These are phyloP conservation scores for Caenorhabditis latens DNA, from an alignment of 1,140 invertebrate species.

Conservation along the genomic window DNA sequence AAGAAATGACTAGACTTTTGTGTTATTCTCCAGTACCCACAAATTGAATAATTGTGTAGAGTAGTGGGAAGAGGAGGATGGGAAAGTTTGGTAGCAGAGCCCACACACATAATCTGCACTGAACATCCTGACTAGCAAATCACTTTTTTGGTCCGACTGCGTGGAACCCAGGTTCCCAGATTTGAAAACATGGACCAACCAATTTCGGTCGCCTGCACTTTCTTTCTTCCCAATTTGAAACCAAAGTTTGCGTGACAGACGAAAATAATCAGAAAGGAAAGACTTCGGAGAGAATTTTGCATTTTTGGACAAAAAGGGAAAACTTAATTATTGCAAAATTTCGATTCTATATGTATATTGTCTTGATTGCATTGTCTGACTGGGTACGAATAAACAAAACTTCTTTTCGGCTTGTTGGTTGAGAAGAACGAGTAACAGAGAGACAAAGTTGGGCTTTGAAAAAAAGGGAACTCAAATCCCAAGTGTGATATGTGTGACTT, in stretches of 20 bases:
- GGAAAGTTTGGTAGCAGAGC: background rate
- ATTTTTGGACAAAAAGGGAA: background rate
- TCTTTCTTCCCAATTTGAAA: background rate
- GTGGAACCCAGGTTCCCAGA: slow-evolving; percentile 28
- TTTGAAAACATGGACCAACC: background rate
- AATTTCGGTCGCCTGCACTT: background rate
- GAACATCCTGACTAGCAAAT: slow-evolving; percentile 10
- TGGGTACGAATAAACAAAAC: slow-evolving; percentile 24
- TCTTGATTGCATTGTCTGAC: slow-evolving; percentile 44
- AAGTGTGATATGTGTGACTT: slow-evolving; percentile 48
- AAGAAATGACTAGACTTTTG: background rate
- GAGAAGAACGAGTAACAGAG: background rate
- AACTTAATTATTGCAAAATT: slow-evolving; percentile 38
- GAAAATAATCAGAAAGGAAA: background rate
- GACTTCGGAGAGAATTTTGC: background rate
- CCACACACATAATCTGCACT: background rate
- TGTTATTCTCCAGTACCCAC: background rate
- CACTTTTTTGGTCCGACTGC: background rate
- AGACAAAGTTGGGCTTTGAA: background rate
- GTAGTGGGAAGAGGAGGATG: background rate
- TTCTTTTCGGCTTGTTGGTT: background rate
- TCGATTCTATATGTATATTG: background rate
- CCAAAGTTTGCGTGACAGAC: slow-evolving; percentile 44
- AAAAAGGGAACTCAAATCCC: slow-evolving; percentile 18
- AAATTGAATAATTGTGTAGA: background rate